Percentiles rank a stretch among this genome's conserved stretches.
phyloP scores from a whole-genome alignment of 2,888 invertebrate genomes.

The Fragum fragum region DNA sequence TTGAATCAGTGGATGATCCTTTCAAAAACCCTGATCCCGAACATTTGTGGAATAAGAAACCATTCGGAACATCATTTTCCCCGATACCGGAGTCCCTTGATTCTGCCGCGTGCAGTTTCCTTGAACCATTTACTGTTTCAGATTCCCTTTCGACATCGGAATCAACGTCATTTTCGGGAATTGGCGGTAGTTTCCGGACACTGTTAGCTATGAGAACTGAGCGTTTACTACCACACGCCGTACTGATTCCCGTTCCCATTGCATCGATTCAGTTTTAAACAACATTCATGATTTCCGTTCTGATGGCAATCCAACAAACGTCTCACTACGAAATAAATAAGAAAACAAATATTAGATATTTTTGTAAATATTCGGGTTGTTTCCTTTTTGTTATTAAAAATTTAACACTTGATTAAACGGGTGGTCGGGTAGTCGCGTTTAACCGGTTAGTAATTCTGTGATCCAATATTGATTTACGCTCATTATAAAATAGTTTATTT shows the following conservation, averaged over 20 bases:
- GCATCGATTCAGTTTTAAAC: background rate
- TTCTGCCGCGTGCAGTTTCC: slow-evolving; percentile 72
- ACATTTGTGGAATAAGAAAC: slow-evolving; percentile 46
- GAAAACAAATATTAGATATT: background rate
- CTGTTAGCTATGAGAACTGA: slow-evolving; percentile 72
- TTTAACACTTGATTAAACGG: slow-evolving; percentile 17
- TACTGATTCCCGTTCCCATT: slow-evolving; percentile 73
- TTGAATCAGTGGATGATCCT: slow-evolving; percentile 52
- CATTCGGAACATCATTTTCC: slow-evolving; percentile 72
- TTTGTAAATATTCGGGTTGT: background rate
- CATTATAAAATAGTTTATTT: slow-evolving; percentile 23
- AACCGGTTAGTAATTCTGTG: slow-evolving; percentile 15
- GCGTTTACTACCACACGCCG: slow-evolving; percentile 67
- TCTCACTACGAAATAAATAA: slow-evolving; percentile 4
- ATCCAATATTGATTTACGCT: slow-evolving; percentile 31
- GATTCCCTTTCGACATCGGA: slow-evolving; percentile 57
- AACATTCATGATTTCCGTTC: background rate
- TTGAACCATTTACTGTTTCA: slow-evolving; percentile 58
- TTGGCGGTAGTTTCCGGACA: slow-evolving; percentile 66
- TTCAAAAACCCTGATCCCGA: slow-evolving; percentile 46
- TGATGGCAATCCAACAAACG: background rate
- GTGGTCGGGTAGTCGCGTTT: slow-evolving; percentile 23
- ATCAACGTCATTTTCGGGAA: slow-evolving; percentile 63
- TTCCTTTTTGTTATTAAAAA: slow-evolving; percentile 1
- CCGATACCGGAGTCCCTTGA: slow-evolving; percentile 75